Evolutionary conservation across 2,797 vertebrate species (phyloP), one percentile per base, ranked within the genome.

Genomic region (Ceyx erithaca): DNA sequence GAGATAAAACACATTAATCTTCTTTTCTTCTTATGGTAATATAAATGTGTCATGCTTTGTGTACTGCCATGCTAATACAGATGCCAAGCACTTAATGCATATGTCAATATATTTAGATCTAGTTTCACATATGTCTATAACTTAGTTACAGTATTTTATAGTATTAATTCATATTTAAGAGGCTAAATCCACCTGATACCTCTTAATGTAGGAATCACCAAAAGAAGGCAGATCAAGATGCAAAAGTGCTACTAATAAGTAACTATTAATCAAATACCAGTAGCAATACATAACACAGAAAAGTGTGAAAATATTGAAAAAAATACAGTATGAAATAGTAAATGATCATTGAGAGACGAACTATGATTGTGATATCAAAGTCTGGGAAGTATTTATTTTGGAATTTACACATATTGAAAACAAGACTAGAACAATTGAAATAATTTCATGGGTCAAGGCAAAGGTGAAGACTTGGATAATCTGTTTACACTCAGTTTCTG

Each of bases 21-120:
- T 96, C 85, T 90, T 85, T 93, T 73, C 55, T 88, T 33, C 93
- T 81, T 90, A 76, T 16, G 22, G 41, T 86, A 91, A 67, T 92
- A 33, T 59, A 81, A 81, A 35, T 69, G 26, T 54, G 55, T 78
- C 51, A 31, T 81, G 37, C 67, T 76, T 88, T 94, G 67, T 69
- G 33, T 71, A 28, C 40, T 79, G 31, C 73, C 63, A 49, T 8
- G 4, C 73, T 84, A 86, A 88, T 80, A 45, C 57, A 62, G 49
- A 78, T 78, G 66, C 58, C 77, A 87, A 78, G 41, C 13, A 40
- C 54, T 82, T 89, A 84, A 66, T 55, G 23, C 23, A 26, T 51
- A 31, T 10, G 6, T 90, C 78, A 72, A 12, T 90, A 61, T 67
- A 45, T 76, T 92, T 79, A 76, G 55, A 66, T 63, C 26, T 61